Base-by-base conservation (phyloP, 1,140 invertebrate genomes). In the Camponotus pennsylvanicus region DNA sequence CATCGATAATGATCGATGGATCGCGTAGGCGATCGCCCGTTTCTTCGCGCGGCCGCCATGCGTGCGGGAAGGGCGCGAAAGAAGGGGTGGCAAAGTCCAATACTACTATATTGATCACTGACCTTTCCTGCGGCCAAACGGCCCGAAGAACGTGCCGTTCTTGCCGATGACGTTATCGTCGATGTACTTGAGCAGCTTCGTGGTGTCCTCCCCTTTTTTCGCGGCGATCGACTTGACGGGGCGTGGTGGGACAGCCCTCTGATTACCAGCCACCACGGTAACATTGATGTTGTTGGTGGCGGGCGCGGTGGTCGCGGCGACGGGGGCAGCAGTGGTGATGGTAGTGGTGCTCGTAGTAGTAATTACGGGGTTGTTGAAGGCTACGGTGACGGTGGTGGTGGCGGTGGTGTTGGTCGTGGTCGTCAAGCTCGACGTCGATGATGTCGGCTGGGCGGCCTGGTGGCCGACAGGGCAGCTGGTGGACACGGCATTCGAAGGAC, bases 111-210 rank as follows among this genome's bases (percentile, higher is more conserved):
- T 90, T 86, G 88, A 90, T 90, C 75, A 92, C 93, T 95, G 95
- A 98, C 97, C 97, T 97, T 97, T 97, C 93, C 98, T 95, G 61
- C 97, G 95, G 87, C 98, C 98, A 92, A 97, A 98, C n/a, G 98
- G 98, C 59, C 97, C 97, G 89, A 97, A 96, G 93, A 98, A 98
- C 9, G 97, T 97, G 86, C 97, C 96, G 89, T 97, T 97, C 92
- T 97, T 97, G 75, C 98, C 98, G 91, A 98, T 97, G 71, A 98
- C 95, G 94, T 97, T 98, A 83, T 98, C 96, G 92, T 97, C 97
- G 83, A 98, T 97, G 93, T 97, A 98, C 92, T 97, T 97, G 59
- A 98, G 95, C 86, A 98, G 93, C 92, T 97, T 97, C 27, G 95
- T 95, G 13, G 96, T 95, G 88, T 97, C 97, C 92, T 97, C 97